These are phyloP conservation scores for Podotricha telesiphe DNA, from an alignment of 2,888 invertebrate genomes.

Conservation along the genomic window DNA sequence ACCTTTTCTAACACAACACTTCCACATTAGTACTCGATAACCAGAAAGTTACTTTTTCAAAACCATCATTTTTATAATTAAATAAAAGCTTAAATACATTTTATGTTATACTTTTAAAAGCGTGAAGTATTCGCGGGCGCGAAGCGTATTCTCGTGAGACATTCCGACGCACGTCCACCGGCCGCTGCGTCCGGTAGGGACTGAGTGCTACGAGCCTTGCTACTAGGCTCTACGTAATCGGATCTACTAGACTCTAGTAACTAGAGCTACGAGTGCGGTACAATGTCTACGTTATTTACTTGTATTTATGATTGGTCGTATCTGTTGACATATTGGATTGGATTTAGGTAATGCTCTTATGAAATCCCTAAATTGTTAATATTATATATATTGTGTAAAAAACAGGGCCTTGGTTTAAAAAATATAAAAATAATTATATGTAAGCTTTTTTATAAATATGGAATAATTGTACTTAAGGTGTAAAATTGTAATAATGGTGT, in stretches of 20 bases:
- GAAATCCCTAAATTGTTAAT: too few species aligned
- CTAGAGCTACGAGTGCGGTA: neutral
- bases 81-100: neutral
- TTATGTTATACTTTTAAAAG: neutral
- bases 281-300: neutral
- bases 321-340: neutral
- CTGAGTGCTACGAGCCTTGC: constrained; percentile 19
- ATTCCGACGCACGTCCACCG: constrained; percentile 30
- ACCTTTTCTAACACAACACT: neutral
- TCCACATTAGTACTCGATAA: constrained; percentile 4
- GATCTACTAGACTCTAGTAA: too few species aligned
- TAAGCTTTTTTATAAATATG: too few species aligned
- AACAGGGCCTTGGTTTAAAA: too few species aligned
- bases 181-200: constrained; percentile 39
- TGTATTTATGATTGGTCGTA: neutral
- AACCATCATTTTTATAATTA: neutral
- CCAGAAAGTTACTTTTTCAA: neutral
- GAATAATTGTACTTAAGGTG: too few species aligned
- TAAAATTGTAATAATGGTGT: too few species aligned
- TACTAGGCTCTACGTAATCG: constrained; percentile 28
- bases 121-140: neutral
- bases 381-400: too few species aligned
- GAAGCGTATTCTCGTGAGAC: neutral
- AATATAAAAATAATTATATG: too few species aligned
- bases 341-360: neutral